Evolutionary conservation across 2,888 invertebrate species (phyloP), one percentile per base, ranked within the genome.

Genomic region (Cephalotes varians): DNA sequence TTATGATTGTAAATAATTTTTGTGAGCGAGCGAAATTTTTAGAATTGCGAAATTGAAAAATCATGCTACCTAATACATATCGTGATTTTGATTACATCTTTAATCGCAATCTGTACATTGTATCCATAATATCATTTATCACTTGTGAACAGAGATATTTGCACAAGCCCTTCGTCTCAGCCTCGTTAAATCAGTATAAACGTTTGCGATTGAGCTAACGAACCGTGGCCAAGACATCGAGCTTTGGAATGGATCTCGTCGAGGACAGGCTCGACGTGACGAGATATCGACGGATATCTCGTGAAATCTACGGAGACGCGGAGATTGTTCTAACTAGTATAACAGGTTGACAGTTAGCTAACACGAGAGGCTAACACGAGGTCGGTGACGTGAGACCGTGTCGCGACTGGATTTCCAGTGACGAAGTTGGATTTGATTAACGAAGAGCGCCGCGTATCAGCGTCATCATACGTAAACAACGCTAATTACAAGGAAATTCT

Each of bases 391-490:
- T 67, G 67, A 82, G 72, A 76, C 47, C 83, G 71, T 67, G 82
- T 44, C 73, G 44, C 56, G 64, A 56, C 67, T 65, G 25, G 31
- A 77, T 82, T 89, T 85, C 79, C 84, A 47, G 81, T 83, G 87
- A 86, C 84, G 84, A 86, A 87, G 86, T 88, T 65, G 84, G 84
- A 88, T 88, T 88, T 86, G 85, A 90, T 90, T 90, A 79, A 90
- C 84, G 88, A 86, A 81, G 80, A 77, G 44, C 44, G 65, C 47
- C 60, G 72, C 60, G 28, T n/a, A 54, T 40, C 34, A 25, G 12
- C 80, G 60, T 67, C 71, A 83, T 56, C 73, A 51, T 81, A 64
- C 62, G 87, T 87, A 89, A 90, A 90, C 90, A 90, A 85, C 85
- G 76, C 86, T 87, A 86, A 90, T 87, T 90, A 90, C 88, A 88